Evolutionary conservation across 2,113 vertebrate species (phyloP), one percentile per base, ranked within the genome.

Genomic region (Trochalopteron elliotii): DNA sequence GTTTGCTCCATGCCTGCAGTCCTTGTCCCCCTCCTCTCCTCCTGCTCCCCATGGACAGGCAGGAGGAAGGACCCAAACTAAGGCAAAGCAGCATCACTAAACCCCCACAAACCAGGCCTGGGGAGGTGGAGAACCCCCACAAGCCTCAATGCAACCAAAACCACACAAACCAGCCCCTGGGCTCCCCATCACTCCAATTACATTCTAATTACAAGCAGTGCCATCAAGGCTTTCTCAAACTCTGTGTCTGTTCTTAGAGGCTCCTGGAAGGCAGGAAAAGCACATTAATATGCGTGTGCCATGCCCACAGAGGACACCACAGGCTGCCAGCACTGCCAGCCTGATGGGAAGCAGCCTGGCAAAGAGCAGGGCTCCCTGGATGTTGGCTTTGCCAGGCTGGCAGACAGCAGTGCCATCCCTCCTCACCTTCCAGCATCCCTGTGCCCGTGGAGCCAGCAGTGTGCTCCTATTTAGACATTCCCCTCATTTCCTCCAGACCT

Each of bases 141-240:
- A 84, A 95, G 72, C 53, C 93, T 94, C 84, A 8, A 16, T 12
- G 44, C 24, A 87, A 94, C 55, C 80, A 83, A 92, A 88, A 96
- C 91, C 75, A 94, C 93, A 87, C 95, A 96, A 31, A 96, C 47
- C 49, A 82, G 65, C 69, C 95, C 94, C 97, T 59, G 70, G 93
- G 91, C 92, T 97, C 97, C 97, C 96, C 90, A 95, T 98, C 96
- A 97, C 95, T 64, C 96, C 94, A 39, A 97, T 98, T 97, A 97
- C 97, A 95, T 96, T 93, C 90, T 96, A 96, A 98, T 98, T 97
- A 96, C 77, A 91, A 93, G 91, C 93, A 76, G 86, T 25, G 90
- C 94, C 97, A 97, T 94, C 89, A 52, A 96, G 94, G 81, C 69
- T 68, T 97, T 96, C 96, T 97, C 97, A 92, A 96, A 97, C 84